Evolutionary conservation across 2,797 vertebrate genomes (phyloP), one percentile per base, ranked within the genome.

Genomic region (Lutjanus argentimaculatus): DNA sequence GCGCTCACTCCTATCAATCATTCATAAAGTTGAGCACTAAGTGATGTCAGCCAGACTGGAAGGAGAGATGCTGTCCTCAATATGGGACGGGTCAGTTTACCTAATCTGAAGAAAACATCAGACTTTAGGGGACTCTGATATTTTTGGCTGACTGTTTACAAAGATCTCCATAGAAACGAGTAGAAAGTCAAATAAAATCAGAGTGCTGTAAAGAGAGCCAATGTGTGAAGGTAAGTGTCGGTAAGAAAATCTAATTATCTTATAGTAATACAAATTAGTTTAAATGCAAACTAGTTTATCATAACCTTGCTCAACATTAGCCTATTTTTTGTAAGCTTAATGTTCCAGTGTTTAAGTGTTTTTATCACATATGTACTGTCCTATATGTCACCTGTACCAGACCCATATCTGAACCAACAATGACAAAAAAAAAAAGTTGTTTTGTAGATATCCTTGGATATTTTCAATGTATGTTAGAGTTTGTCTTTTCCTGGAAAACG

Each of bases 1-100:
- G 19, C 6, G 15, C 62, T 83, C 67, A 17, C 72, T 46, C 76
- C 72, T 52, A 89, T 91, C 76, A 91, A 89, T 88, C 80, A 89
- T 90, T 90, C 76, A 90, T 89, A 85, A 72, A 83, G 68, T 67
- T 67, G 67, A 62, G 49, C 75, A 57, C 78, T 83, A 77, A 87
- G 73, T 79, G 55, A 81, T 88, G 77, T 76, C 73, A 63, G 79
- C 79, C 45, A 16, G 71, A 56, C 48, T 67, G 67, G n/a, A 61
- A 57, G 69, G 64, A 72, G 81, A 62, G 55, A 14, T 9, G 45
- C 65, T 75, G 52, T 64, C 3, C 48, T 82, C 59, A 49, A n/a
- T 78, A 76, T 72, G n/a, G 55, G 68, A 57, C 15, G 64, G 67
- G 22, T 87, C 51, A 63, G 49, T 79, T 84, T 88, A 75, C 56